These are phyloP conservation scores for Drosophila acutilabella DNA, from an alignment of 2,888 invertebrate genomes.

Conservation along the genomic window DNA sequence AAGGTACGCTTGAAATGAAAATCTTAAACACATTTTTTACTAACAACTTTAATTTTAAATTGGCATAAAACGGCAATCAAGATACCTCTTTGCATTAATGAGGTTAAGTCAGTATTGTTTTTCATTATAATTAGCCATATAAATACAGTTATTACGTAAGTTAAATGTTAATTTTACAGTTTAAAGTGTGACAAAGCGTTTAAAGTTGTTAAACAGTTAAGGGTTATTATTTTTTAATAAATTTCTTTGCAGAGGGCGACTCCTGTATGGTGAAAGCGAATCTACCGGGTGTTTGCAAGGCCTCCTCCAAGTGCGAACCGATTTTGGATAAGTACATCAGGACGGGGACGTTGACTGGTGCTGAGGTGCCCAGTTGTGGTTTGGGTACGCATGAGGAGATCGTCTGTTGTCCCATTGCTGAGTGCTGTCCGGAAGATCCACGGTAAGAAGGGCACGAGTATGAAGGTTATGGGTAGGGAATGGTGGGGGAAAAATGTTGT, in stretches of 20 bases:
- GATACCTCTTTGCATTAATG: too few relatives aligned
- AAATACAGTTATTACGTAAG: too few relatives aligned
- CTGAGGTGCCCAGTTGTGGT: slow-evolving; percentile 72
- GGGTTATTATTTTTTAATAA: too few relatives aligned
- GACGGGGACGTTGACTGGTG: slow-evolving; percentile 36
- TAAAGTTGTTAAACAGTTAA: too few relatives aligned
- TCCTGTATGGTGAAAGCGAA: slow-evolving; percentile 38
- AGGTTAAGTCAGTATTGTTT: too few relatives aligned
- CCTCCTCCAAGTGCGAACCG: slow-evolving; percentile 58
- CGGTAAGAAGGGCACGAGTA: slow-evolving; percentile 21
- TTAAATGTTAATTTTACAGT: too few relatives aligned
- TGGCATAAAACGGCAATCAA: too few relatives aligned
- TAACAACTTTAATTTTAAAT: too few relatives aligned
- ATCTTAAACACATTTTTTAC: too few relatives aligned
- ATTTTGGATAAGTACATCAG: slow-evolving; percentile 52
- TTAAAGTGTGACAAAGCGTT: too few relatives aligned
- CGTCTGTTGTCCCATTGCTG: slow-evolving; percentile 74
- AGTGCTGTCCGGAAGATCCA: slow-evolving; percentile 48
- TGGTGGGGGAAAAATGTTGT: background rate
- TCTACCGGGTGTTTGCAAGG: slow-evolving; percentile 67
- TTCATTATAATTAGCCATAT: too few relatives aligned
- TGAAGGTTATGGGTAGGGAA: background rate
- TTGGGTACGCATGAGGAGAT: slow-evolving; percentile 66
- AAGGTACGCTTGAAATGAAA: slow-evolving; percentile 23
- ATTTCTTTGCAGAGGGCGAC: slow-evolving; percentile 55